Base-by-base conservation (phyloP, 2,113 vertebrate genomes). In the Hucho hucho region DNA sequence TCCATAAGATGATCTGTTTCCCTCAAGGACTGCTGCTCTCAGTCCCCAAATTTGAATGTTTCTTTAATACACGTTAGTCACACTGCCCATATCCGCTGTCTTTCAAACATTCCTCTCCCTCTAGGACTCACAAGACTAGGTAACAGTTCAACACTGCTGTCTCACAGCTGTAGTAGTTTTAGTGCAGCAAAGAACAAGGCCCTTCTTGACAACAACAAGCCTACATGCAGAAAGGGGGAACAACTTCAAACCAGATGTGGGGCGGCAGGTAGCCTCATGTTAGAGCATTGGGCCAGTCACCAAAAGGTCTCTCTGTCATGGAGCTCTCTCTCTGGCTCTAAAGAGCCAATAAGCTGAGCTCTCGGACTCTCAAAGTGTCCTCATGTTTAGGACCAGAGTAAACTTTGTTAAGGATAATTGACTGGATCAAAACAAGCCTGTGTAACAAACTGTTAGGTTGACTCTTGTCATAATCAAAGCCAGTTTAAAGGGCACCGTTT, bases 191-290 rank as follows among this genome's bases (percentile, higher is more conserved):
- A 66, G 73, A 69, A 59, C 28, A 58, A 29, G 29, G 3, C 11
- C 75, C 47, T 14, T 56, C 56, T 72, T 59, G 64, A 73, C 28
- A 29, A 22, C 20, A 29, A 20, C 22, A 20, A 4, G 75, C 46
- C 22, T 22, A 0, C 13, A 20, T 70, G 77, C 79, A 75, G 63
- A 11, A 65, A 61, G 58, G n/a, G 20, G n/a, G 6, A 22, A 6
- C 58, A 61, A 24, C 47, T 61, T 2, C 3, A 74, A 66, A 73
- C 20, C 80, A 85, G 79, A 84, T 83, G 77, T 32, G 32, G 32
- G 32, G 6, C 6, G 32, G 32, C 32, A 32, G 32, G 32, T 32
- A 32, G 32, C 32, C 32, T 32, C 6, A 6, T 32, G 32, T 32
- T 32, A 6, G 32, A 32, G 32, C 0, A 1, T 1, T 32, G 32